Evolutionary conservation across 2,113 vertebrate genomes (phyloP), one percentile per base, ranked within the genome.

Genomic region (Callospermophilus lateralis): DNA sequence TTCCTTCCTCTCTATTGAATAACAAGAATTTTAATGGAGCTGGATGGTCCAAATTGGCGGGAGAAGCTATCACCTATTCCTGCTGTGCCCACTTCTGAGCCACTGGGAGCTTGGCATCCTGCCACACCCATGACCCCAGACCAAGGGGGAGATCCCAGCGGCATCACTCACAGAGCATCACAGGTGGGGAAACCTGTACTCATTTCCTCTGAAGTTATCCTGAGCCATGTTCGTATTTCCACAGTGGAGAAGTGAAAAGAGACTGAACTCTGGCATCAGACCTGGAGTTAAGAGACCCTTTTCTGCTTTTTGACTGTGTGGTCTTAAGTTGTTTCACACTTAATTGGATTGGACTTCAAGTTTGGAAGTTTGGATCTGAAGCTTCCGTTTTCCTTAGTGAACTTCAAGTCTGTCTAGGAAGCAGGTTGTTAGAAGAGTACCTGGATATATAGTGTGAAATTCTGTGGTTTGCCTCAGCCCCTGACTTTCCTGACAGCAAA

Each of bases 21-120:
- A 98, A 99, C 99, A 4, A 99, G 98, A 98, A 93, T 99, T 96
- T 98, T 99, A 98, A 99, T 99, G 6, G 98, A 99, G n/a, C 98
- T 99, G 90, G 99, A 99, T 94, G 99, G 99, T 17, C 32, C 98
- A n/a, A 98, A 96, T 20, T 99, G 99, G 99, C 98, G 99, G 80
- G 99, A 99, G 97, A 99, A 99, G 39, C 97, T 99, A 45, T 97
- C 99, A 0, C 98, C 99, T 42, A 99, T 99, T 95, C 99, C 99
- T 37, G 93, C 98, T 93, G 99, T 99, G 85, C 99, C 99, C 70
- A 81, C 99, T 77, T 98, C 99, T 2, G 98, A 97, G 83, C 99
- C 99, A 80, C 94, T 99, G 76, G 98, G 98, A 98, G 97, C 51
- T 96, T 98, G 98, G 97, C 61, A 0, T 65, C 81, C 93, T 26